Evolutionary conservation across 2,888 invertebrate genomes (phyloP), one percentile per base, ranked within the genome.

Genomic region (Lycia hirtaria): DNA sequence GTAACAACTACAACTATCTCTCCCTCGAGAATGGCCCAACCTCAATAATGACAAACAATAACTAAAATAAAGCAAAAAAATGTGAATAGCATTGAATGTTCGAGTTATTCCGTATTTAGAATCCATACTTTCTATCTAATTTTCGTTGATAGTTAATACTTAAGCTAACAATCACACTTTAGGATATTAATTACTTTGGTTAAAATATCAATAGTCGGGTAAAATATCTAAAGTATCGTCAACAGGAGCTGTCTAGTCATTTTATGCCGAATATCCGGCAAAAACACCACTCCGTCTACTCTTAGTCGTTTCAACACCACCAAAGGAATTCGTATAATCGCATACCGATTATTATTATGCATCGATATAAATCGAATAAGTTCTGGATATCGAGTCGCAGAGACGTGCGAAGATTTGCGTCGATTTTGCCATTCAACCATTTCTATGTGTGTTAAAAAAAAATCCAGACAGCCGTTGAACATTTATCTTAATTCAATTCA

Each of bases 301-400:
- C 32, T 38, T 38, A 50, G 28, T 26, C 48, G 37, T 20, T 38
- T 43, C 48, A 48, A 28, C 30, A 37, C 48, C 48, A 49, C 28
- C 47, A 6, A 47, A 45, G 60, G 67, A 67, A 67, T 67, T 65
- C 67, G 60, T 67, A 67, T 67, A 67, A 67, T 65, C 65, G 67
- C 67, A 67, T 67, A 62, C 67, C 67, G 65, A 65, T 67, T 67
- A 67, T 67, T 67, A 67, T 65, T 67, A 67, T 67, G 67, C 67
- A 67, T 62, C 63, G 63, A 49, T 57, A 67, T 67, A 67, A 67
- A 67, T 67, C 67, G 67, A 67, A 67, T 65, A 64, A 61, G 62
- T 56, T 52, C 48, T 59, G 52, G 67, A 69, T 64, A 65, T 58
- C 68, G 68, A 60, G 60, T 56, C 45, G 24, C 32, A 30, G 48